A percentile compares a stretch with the other conserved stretches of the same genome.
Evolutionary conservation across 2,888 invertebrate species (phyloP).

Genomic region (Melieria crassipennis): DNA sequence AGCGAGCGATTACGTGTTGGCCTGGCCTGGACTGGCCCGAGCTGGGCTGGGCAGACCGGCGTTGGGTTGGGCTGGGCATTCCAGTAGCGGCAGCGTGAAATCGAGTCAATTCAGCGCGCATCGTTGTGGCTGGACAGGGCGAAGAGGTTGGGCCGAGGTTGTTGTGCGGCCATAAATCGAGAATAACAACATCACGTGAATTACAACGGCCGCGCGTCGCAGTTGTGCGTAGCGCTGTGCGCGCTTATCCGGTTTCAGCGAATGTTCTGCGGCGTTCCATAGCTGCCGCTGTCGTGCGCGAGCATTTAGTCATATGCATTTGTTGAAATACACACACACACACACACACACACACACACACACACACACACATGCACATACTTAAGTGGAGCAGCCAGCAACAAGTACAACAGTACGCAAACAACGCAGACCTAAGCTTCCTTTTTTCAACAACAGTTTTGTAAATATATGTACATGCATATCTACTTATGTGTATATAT

Average conservation of each 20-base stretch:
- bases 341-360: neutral
- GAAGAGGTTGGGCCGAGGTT: neutral
- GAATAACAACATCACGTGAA: conserved; percentile 34
- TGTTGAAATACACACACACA: neutral
- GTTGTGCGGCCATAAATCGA: conserved; percentile 12
- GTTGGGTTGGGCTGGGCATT: too few species aligned
- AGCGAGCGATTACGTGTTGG: too few species aligned
- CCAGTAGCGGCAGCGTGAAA: too few species aligned
- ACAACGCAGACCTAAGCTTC: too few species aligned
- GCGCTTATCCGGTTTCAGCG: conserved; percentile 8
- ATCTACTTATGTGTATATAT: too few species aligned
- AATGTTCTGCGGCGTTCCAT: neutral
- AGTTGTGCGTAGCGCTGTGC: too few species aligned
- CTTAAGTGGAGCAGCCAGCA: neutral
- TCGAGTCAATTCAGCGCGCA: too few species aligned
- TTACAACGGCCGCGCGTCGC: conserved; percentile 6
- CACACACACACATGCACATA: neutral
- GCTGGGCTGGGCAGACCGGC: too few species aligned
- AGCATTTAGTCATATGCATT: conserved; percentile 6
- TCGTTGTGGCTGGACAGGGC: too few species aligned
- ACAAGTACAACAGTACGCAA: neutral
- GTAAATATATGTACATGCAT: too few species aligned
- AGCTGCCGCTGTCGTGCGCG: neutral
- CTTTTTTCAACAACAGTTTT: too few species aligned
- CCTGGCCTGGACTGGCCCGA: too few species aligned